Evolutionary conservation across 2,797 vertebrate species (phyloP), one percentile per base, ranked within the genome.

Genomic region (Enteromius unitaeniatus): DNA sequence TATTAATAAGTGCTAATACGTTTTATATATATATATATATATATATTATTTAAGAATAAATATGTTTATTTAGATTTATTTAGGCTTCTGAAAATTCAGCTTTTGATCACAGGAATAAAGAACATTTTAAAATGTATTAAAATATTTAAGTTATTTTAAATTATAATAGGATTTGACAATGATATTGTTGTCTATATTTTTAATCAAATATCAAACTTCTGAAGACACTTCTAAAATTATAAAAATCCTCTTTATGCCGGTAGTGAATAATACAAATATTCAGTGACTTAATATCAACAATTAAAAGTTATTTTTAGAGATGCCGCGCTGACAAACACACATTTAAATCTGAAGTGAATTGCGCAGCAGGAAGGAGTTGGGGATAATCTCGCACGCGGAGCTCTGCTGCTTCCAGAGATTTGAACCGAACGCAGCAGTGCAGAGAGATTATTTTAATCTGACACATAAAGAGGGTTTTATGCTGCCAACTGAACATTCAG

Each of bases 381-480:
- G 13, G 40, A 62, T 81, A 73, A 81, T 73, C 68, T 42, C 2
- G 0, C 53, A 70, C 10, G 31, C 15, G 15, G 42, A 49, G 47
- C 21, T 1, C 68, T 1, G 11, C 15, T 77, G 74, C 37, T 31
- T 51, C 42, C 69, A 64, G 55, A 49, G 69, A 19, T 82, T 34
- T 74, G 28, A 73, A 34, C 3, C 8, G 4, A 60, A 19, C 15
- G n/a, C 49, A 58, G 26, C 6, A 0, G 53, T 47, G 45, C 53
- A 13, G n/a, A 28, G 31, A 72, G 70, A 82, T 82, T 74, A 65
- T 75, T 55, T 40, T 40, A 82, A 82, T 55, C 72, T 55, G 72
- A 76, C 72, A n/a, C 45, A 42, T 51, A 31, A 58, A 31, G 23
- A 73, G 68, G 55, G 45, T 6, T 73, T 47, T 21, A 31, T 28